Conservation (phyloP, 2,113 vertebrate genomes). For the Corapipo altera region DNA sequence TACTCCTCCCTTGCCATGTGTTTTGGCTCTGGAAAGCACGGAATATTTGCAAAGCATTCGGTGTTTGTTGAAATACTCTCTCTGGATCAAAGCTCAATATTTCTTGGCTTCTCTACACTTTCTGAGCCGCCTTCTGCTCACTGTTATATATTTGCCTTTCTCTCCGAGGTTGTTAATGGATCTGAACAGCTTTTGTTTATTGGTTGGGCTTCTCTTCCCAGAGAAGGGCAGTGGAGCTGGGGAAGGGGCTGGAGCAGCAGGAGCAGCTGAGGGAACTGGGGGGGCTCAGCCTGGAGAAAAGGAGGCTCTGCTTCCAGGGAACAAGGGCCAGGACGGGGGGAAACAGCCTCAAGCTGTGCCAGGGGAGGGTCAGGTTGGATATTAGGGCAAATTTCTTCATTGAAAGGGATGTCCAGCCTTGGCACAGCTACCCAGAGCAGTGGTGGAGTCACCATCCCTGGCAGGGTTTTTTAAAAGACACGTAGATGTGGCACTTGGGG, state of each 20-base stretch:
- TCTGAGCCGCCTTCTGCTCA: slow-evolving; percentile 43
- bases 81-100: slow-evolving; percentile 31
- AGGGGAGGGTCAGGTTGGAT: accelerated
- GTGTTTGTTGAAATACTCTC: not conserved
- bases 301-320: not conserved
- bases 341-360: accelerated
- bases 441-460: not conserved
- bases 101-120: slow-evolving; percentile 27
- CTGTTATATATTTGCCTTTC: not conserved
- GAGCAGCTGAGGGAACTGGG: not conserved
- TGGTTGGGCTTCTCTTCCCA: not conserved
- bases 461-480: not conserved
- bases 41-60: not conserved
- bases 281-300: not conserved
- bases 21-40: not conserved
- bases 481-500: not conserved
- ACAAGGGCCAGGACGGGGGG: not conserved
- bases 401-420: not conserved
- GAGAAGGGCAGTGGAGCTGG: not conserved
- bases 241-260: not conserved
- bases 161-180: not conserved
- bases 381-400: no score
- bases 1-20: not conserved
- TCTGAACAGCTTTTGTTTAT: slow-evolving; percentile 1
- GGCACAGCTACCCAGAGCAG: not conserved